These are phyloP conservation scores for Chrysomela aeneicollis DNA, from an alignment of 2,888 invertebrate species.

Conservation along the genomic window DNA sequence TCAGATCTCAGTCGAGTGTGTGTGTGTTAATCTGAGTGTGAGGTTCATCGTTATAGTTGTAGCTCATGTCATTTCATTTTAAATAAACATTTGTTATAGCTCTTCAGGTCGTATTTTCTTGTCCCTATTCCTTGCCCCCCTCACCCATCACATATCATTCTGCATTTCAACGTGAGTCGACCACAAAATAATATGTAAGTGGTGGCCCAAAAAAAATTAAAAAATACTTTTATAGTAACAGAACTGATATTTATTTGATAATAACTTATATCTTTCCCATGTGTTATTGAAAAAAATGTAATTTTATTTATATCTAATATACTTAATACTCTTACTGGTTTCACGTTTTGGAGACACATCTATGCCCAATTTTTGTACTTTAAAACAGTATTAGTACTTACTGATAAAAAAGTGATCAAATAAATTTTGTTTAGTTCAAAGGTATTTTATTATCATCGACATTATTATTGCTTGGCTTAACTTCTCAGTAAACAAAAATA, in stretches of 20 bases:
- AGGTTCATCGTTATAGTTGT: constrained; percentile 57
- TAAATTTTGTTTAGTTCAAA: constrained; percentile 57
- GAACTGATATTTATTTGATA: constrained; percentile 53
- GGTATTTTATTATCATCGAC: constrained; percentile 27
- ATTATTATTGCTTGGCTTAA: not conserved
- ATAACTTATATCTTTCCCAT: constrained; percentile 47
- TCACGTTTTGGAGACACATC: constrained; percentile 53
- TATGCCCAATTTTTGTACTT: constrained; percentile 60
- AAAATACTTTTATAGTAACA: constrained; percentile 52
- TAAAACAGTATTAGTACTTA: constrained; percentile 59
- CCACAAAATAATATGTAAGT: constrained; percentile 49
- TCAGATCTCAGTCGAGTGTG: constrained; percentile 59
- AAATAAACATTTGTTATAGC: constrained; percentile 61
- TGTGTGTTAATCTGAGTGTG: constrained; percentile 56
- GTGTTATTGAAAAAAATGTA: constrained; percentile 49
- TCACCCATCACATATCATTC: constrained; percentile 54
- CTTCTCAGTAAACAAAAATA: no score
- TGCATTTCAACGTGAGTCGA: constrained; percentile 42
- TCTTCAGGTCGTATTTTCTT: constrained; percentile 58
- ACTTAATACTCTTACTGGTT: constrained; percentile 55
- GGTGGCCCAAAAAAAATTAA: constrained; percentile 42
- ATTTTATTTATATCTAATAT: constrained; percentile 54
- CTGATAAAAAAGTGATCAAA: constrained; percentile 56
- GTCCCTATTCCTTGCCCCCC: constrained; percentile 49
- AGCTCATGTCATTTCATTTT: constrained; percentile 59